Conservation (phyloP, 2,888 invertebrate species). For the Operophtera brumata region DNA sequence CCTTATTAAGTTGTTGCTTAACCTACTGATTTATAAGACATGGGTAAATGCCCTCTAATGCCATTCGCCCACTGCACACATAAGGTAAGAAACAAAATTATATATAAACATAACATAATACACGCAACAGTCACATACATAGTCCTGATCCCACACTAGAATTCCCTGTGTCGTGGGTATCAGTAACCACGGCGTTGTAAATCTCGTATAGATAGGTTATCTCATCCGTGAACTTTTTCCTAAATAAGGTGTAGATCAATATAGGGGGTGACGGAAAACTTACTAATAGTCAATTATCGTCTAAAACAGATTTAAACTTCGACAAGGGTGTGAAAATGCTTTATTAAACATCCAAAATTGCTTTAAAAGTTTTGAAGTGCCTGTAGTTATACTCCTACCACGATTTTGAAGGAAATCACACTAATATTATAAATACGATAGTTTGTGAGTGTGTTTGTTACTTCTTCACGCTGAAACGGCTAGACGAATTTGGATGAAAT, state of each 20-base stretch:
- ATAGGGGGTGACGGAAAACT: constrained; percentile 33
- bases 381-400: constrained; percentile 30
- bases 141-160: too few species aligned
- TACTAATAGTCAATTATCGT: constrained; percentile 45
- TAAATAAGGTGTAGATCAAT: constrained; percentile 40
- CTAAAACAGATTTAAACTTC: constrained; percentile 45
- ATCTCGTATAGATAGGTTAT: constrained; percentile 6
- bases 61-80: neutral
- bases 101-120: too few species aligned
- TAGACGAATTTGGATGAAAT: too few species aligned
- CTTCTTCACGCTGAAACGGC: too few species aligned
- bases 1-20: constrained; percentile 31
- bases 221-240: constrained; percentile 13
- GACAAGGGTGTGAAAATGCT: constrained; percentile 38
- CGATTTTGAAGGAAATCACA: constrained; percentile 6
- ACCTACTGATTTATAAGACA: constrained; percentile 31
- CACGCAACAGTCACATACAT: too few species aligned
- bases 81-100: too few species aligned
- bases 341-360: constrained; percentile 43
- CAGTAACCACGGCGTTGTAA: neutral
- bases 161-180: too few species aligned
- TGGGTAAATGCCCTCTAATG: constrained; percentile 3
- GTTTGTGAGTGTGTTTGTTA: too few species aligned
- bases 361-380: constrained; percentile 34
- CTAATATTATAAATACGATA: too few species aligned